Evolutionary conservation across 2,113 vertebrate species (phyloP), one percentile per base, ranked within the genome.

Genomic region (Thalassarche chlororhynchos): DNA sequence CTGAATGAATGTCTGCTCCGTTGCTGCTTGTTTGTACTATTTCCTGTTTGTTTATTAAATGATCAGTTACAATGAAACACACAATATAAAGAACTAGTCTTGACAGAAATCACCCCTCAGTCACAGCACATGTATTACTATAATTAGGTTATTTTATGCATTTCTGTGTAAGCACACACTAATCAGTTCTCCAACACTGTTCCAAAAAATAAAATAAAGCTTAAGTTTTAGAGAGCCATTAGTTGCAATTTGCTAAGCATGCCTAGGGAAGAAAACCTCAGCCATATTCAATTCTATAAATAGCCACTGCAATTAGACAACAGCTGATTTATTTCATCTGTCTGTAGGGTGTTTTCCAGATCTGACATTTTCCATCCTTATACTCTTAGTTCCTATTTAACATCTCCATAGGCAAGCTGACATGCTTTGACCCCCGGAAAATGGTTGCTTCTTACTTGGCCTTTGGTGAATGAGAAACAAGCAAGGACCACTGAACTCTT

Each of bases 41-140:
- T 96, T 91, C 61, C 52, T 80, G 47, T 93, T 87, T 82, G 68
- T 83, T 93, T 93, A 74, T 90, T 87, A 77, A 93, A 81, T 31
- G 38, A 92, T 96, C 84, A 78, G 25, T 88, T 91, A 51, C 71
- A 88, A 25, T 7, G 46, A 85, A 91, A 68, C 51, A 60, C 46
- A 74, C 10, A 47, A 76, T 42, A 34, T 44, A 36, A 90, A 81
- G 47, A 84, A 78, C 38, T 28, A 36, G 26, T 64, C 58, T 87
- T 87, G 57, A 77, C 47, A 95, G 85, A 91, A 95, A 88, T 62
- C 71, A 49, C 31, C 46, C 10, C 75, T 93, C 78, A 64, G 47
- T 81, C 55, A 78, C 78, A 74, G 49, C 42, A 74, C 52, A 34
- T 60, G 24, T 54, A 62, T 80, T 89, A 79, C 54, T 85, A 3